These are phyloP conservation scores for Chrysodeixis includens DNA, from an alignment of 2,888 invertebrate genomes.

Conservation along the genomic window DNA sequence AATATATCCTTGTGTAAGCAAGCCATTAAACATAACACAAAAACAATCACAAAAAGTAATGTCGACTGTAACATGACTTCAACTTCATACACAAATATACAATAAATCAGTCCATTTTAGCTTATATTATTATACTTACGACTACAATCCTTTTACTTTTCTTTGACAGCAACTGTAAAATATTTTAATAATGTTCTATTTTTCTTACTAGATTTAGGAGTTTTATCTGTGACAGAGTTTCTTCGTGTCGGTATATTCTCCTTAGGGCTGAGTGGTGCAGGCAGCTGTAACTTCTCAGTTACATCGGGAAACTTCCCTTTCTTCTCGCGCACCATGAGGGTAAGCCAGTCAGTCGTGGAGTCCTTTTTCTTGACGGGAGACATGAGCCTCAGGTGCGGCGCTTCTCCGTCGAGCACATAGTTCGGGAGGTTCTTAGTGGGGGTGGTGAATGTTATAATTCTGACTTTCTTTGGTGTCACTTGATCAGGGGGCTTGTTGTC, in stretches of 20 bases:
- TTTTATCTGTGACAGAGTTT: constrained; percentile 70
- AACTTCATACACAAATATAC: constrained; percentile 26
- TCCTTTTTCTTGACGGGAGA: constrained; percentile 91
- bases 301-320: constrained; percentile 51
- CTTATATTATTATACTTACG: constrained; percentile 15
- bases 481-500: constrained; percentile 63
- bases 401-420: constrained; percentile 93
- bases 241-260: constrained; percentile 69
- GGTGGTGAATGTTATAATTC: constrained; percentile 77
- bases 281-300: constrained; percentile 23
- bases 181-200: constrained; percentile 77
- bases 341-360: constrained; percentile 93
- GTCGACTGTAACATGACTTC: constrained; percentile 24
- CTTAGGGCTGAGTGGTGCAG: constrained; percentile 69
- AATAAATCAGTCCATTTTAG: constrained; percentile 57
- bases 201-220: constrained; percentile 67
- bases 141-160: constrained; percentile 58
- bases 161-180: constrained; percentile 72
- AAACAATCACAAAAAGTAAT: constrained; percentile 9
- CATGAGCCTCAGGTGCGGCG: constrained; percentile 92
- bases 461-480: constrained; percentile 66
- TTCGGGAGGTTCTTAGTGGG: constrained; percentile 93
- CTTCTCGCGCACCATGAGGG: constrained; percentile 69
- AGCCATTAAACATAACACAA: constrained; percentile 3
- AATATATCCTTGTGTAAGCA: constrained; percentile 13